Evolutionary conservation across 2,888 invertebrate genomes (phyloP).

Genomic region (Microchrysa polita): DNA sequence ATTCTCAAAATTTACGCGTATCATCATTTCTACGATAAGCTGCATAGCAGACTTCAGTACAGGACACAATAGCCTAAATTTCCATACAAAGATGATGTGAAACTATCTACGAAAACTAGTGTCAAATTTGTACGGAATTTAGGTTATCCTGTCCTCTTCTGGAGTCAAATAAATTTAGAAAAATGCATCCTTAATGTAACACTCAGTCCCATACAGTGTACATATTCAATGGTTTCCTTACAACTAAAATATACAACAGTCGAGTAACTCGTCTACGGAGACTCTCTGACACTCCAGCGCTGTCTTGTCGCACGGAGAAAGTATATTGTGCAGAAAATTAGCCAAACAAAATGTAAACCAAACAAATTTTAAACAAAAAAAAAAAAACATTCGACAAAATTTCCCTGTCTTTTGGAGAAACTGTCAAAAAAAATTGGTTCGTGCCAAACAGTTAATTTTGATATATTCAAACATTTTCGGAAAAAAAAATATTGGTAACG

Average conservation of each 20-base stretch:
- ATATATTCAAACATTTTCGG: not conserved
- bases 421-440: not conserved
- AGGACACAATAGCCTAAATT: no score
- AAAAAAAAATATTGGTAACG: not conserved
- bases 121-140: no score
- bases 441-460: not conserved
- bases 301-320: no score
- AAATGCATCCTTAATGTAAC: not conserved
- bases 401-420: not conserved
- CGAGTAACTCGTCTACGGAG: slow-evolving; percentile 7
- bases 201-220: not conserved
- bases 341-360: not conserved
- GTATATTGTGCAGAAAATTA: not conserved
- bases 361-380: not conserved
- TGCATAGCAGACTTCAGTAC: no score
- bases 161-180: not conserved
- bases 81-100: no score
- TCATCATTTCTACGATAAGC: no score
- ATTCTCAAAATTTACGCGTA: no score
- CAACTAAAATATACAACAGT: not conserved
- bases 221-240: not conserved
- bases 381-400: not conserved
- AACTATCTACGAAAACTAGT: no score
- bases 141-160: no score
- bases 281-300: not conserved